Percentiles rank a stretch among this genome's conserved stretches.
phyloP scores from a whole-genome alignment of 2,888 invertebrate species.

The Synanthedon andrenaeformis region DNA sequence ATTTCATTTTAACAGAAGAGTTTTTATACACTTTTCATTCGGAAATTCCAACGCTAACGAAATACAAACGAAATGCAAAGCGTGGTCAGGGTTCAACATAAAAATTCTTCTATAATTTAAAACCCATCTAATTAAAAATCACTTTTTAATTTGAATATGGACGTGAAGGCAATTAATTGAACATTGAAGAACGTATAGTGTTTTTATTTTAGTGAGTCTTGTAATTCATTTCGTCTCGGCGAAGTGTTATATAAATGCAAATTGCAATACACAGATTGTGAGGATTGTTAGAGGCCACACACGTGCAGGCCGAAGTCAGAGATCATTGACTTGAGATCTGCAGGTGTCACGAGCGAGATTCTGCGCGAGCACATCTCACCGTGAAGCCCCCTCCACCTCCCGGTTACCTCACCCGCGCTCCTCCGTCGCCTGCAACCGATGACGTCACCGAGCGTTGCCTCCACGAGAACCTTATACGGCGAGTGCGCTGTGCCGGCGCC shows the following conservation, averaged over 20 bases:
- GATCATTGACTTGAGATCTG: constrained; percentile 31
- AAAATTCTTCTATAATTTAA: too few species aligned
- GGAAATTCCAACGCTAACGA: too few species aligned
- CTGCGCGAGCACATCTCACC: constrained; percentile 17
- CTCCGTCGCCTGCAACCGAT: neutral
- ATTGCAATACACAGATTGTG: neutral
- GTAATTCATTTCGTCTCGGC: neutral
- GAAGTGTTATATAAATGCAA: neutral
- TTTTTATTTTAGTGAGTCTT: neutral
- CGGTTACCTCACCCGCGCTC: neutral
- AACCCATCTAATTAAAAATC: too few species aligned
- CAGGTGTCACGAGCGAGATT: constrained; percentile 23
- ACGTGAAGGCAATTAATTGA: too few species aligned
- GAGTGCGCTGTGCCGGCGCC: constrained; percentile 10
- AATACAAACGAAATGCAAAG: too few species aligned
- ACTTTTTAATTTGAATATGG: too few species aligned
- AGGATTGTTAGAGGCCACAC: constrained; percentile 5
- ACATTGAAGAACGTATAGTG: too few species aligned
- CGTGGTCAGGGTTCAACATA: too few species aligned
- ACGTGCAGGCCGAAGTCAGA: constrained; percentile 10
- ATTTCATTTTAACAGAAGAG: too few species aligned
- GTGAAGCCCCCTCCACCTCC: constrained; percentile 1
- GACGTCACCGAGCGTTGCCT: constrained; percentile 35
- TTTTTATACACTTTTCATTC: too few species aligned
- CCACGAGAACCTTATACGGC: constrained; percentile 23